Conservation (phyloP, 2,888 invertebrate species). For the Cistogaster globosa region DNA sequence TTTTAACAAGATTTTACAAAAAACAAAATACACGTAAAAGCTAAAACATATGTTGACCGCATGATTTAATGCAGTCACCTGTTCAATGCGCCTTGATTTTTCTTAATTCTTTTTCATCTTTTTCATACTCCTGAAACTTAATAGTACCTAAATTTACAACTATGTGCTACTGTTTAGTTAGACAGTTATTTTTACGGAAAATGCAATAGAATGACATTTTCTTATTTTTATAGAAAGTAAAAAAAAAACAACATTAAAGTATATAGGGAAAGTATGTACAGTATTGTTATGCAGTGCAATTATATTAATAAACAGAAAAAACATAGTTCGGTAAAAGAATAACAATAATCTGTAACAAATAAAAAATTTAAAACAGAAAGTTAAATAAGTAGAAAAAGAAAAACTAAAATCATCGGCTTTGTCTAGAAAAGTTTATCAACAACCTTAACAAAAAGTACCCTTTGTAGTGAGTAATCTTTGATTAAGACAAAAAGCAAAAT, state of each 20-base stretch:
- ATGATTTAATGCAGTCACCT: no score
- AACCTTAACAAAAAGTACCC: conserved; percentile 15
- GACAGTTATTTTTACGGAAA: neutral
- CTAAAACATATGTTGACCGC: no score
- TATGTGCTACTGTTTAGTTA: no score
- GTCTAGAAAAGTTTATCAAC: neutral
- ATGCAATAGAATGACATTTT: conserved; percentile 27
- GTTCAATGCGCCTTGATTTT: no score
- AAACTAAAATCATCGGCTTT: neutral
- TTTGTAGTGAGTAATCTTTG: conserved; percentile 58
- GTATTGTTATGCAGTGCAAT: no score
- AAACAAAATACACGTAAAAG: no score
- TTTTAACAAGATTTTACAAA: no score
- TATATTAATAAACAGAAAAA: neutral
- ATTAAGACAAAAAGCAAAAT: conserved; percentile 14
- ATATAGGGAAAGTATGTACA: neutral
- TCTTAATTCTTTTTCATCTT: no score
- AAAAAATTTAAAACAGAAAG: neutral
- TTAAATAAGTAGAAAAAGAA: neutral
- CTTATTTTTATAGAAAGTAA: conserved; percentile 12
- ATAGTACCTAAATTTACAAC: neutral
- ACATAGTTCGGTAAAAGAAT: neutral
- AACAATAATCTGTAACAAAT: neutral
- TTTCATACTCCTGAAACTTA: no score
- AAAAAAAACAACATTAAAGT: conserved; percentile 34